phyloP scores from a whole-genome alignment of 2,888 invertebrate genomes.

The Campoplex capitator region DNA sequence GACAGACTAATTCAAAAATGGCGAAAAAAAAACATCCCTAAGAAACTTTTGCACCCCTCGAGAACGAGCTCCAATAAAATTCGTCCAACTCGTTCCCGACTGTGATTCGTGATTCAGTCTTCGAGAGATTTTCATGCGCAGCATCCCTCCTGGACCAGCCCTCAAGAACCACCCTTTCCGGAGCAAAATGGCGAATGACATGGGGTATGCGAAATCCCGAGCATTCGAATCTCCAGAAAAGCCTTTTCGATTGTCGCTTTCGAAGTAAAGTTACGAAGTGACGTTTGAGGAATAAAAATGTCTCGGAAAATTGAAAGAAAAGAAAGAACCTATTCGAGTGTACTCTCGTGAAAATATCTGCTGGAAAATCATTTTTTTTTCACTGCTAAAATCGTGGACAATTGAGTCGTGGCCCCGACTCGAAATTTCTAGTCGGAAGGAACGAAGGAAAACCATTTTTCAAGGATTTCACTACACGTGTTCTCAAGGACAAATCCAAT shows the following conservation, averaged over 20 bases:
- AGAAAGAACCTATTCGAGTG: background rate
- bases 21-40: conserved; percentile 13
- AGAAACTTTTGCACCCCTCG: conserved; percentile 1
- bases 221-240: conserved; percentile 31
- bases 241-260: background rate
- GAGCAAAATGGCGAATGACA: conserved; percentile 71
- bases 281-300: background rate
- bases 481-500: background rate
- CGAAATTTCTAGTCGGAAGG: background rate
- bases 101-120: conserved; percentile 39
- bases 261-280: background rate
- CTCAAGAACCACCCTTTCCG: conserved; percentile 62
- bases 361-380: background rate
- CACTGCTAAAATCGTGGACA: background rate
- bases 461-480: background rate
- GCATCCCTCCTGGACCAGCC: conserved; percentile 73
- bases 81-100: background rate
- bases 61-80: conserved; percentile 55
- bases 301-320: background rate
- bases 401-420: background rate
- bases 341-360: background rate
- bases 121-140: conserved; percentile 67
- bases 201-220: conserved; percentile 39
- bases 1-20: background rate
- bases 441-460: background rate